phyloP scores from a whole-genome alignment of 2,888 invertebrate genomes.

The Aphodius sticticus region DNA sequence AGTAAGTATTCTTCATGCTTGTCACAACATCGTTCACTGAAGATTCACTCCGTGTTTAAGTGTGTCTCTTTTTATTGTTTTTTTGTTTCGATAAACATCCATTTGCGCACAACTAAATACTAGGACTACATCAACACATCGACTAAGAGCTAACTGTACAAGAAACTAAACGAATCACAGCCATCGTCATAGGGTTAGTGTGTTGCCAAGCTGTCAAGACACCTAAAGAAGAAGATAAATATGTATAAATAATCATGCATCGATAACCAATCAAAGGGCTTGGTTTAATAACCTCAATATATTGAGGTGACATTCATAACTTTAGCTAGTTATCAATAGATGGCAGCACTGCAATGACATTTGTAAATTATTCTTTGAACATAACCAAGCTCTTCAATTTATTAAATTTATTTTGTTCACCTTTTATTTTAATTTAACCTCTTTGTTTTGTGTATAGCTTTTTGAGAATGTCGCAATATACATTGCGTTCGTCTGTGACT shows the following conservation, averaged over 20 bases:
- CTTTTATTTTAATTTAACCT: no score
- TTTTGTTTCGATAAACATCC: not conserved
- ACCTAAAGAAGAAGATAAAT: constrained; percentile 46
- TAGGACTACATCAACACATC: not conserved
- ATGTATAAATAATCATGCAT: constrained; percentile 34
- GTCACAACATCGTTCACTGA: not conserved
- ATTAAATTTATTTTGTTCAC: no score
- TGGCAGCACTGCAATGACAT: not conserved
- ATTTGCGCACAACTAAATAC: not conserved
- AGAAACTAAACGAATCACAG: constrained; percentile 48
- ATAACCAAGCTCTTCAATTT: not conserved
- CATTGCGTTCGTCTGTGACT: no score
- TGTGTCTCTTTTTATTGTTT: not conserved
- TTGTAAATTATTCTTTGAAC: constrained; percentile 16
- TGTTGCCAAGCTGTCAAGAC: constrained; percentile 45
- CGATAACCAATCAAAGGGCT: constrained; percentile 14
- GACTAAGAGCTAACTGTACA: constrained; percentile 28
- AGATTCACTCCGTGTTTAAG: no score
- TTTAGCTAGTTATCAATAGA: not conserved
- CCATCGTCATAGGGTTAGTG: constrained; percentile 47
- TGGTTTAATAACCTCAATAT: constrained; percentile 13
- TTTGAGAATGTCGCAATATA: no score
- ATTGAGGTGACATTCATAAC: not conserved
- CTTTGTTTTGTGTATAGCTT: no score
- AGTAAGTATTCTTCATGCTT: constrained; percentile 12